These are phyloP conservation scores for Gnathonemus echidnorhynchus DNA, from an alignment of 2,113 vertebrate genomes.

Conservation along the genomic window DNA sequence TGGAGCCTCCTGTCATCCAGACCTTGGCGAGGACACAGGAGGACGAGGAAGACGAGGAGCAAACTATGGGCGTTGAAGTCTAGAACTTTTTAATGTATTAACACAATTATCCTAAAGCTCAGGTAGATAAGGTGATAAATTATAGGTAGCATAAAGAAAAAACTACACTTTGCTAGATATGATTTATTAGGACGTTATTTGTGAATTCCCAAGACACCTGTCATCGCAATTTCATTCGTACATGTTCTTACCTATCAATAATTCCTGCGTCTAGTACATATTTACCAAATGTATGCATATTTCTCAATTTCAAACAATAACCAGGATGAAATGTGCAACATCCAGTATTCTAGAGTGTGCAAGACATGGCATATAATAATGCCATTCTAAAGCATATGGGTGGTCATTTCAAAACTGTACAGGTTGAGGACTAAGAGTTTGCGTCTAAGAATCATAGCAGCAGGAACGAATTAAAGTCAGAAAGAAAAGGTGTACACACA, in stretches of 20 bases:
- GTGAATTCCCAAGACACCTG: not conserved
- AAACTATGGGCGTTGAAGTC: not conserved
- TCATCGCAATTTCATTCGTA: not conserved
- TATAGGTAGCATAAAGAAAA: not conserved
- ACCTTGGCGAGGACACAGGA: not conserved
- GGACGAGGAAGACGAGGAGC: not conserved
- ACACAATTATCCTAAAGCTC: not conserved
- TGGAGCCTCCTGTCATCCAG: not conserved
- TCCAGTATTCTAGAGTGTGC: not conserved
- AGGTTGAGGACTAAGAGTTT: not conserved
- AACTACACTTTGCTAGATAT: not conserved
- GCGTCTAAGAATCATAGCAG: not conserved
- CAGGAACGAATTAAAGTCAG: not conserved
- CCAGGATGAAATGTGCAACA: not conserved
- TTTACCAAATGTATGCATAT: not conserved
- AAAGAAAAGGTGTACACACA: not conserved
- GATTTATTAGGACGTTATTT: not conserved
- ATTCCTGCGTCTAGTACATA: not conserved
- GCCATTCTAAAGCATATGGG: not conserved
- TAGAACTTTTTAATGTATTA: not conserved
- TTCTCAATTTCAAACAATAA: not conserved
- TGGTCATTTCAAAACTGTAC: not conserved
- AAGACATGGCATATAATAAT: not conserved
- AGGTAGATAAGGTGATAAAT: not conserved
- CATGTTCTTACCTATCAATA: not conserved